Percentiles rank a stretch among this genome's conserved stretches.
Conservation (phyloP, 2,888 invertebrate species). For the Drosophila falleni region DNA sequence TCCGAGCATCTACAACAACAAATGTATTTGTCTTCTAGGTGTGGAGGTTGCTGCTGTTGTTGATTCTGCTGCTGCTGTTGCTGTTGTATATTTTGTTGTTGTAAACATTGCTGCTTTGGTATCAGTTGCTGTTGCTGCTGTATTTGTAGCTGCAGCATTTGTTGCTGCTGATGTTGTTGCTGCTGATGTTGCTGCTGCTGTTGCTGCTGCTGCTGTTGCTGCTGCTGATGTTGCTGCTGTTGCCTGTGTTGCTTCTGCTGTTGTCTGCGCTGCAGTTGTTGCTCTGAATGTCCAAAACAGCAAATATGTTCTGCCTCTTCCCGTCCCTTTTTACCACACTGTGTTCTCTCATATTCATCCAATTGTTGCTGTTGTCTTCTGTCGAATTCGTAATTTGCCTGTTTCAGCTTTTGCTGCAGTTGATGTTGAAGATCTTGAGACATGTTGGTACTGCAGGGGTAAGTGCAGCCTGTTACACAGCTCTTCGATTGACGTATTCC, state of each 20-base stretch:
- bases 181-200: conserved; percentile 6
- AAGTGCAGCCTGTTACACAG: neutral
- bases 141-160: neutral
- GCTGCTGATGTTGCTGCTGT: conserved; percentile 3
- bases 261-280: conserved; percentile 2
- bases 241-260: neutral
- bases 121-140: neutral
- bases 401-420: neutral
- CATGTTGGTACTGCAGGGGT: neutral
- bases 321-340: neutral
- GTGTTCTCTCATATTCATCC: neutral
- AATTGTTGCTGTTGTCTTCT: neutral
- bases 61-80: neutral
- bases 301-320: conserved; percentile 6
- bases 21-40: neutral
- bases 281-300: neutral
- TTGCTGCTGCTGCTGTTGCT: conserved; percentile 3
- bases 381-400: neutral
- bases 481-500: neutral
- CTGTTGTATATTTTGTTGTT: neutral
- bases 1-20: neutral
- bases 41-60: neutral
- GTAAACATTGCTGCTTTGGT: neutral
- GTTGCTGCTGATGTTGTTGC: neutral
- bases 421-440: neutral